Base-by-base conservation (phyloP, 2,113 vertebrate species). In the Megaceryle torquata region DNA sequence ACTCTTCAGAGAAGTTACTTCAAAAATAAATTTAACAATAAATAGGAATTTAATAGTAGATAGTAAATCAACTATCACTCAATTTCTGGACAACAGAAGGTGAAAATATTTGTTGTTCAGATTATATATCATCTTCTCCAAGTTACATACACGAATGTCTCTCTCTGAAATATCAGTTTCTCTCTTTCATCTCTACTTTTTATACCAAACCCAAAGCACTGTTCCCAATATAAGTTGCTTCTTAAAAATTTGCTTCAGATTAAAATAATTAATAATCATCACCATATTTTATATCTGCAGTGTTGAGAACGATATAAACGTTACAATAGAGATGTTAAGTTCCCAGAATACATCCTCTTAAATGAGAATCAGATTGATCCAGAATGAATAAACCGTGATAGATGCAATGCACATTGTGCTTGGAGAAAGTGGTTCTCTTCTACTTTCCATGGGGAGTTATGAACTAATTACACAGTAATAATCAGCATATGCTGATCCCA, bases 401-500 rank as follows among this genome's bases (percentile, higher is more conserved):
- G n/a, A 57, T 43, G 39, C 65, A 68, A 28, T 41, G 60, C 72
- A 81, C 50, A 56, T 48, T 81, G 25, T 91, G 29, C 74, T 84
- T 61, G 75, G 61, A 93, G 43, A 91, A 95, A 86, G 51, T 1
- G 2, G 28, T 71, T 86, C 68, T 92, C 53, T 85, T 92, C 65
- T 10, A 11, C 39, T 83, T 72, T 92, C 81, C 94, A 95, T 87
- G 43, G 26, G 24, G 13, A 35, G 54, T 89, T 96, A 91, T 94
- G 89, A 92, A 79, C 72, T 93, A 94, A 96, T 95, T 95, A 86
- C 20, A 70, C 39, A 89, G 81, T 79, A 84, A 95, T 85, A 92
- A 76, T 44, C 77, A 89, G 86, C 91, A 95, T 80, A 85, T 76
- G 48, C 48, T 89, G 86, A 93, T 91, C 57, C 56, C 54, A 75